Evolutionary conservation across 2,113 vertebrate species (phyloP), one percentile per base, ranked within the genome.

Genomic region (Ia io): DNA sequence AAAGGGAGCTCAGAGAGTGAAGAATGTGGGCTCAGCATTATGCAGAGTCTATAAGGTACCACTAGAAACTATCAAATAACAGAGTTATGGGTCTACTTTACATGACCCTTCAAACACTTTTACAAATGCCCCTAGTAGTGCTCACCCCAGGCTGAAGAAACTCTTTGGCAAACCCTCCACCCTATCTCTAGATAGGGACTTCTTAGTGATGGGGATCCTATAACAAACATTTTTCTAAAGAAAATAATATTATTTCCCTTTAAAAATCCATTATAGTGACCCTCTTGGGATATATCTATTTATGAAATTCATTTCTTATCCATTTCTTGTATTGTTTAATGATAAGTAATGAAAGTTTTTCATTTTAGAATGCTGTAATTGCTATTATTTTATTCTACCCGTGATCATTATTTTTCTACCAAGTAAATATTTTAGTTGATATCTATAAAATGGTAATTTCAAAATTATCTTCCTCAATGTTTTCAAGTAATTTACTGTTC

Each of bases 391-490:
- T 89, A 63, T 90, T 88, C 61, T 83, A 86, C 37, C 56, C 56
- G 84, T 25, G 80, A 89, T 67, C 85, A 25, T 70, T 90, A 91
- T 85, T 93, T 95, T 95, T 35, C 76, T 95, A 71, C 65, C 47
- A 96, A 90, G 80, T 87, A 90, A 90, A 73, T 95, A 84, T 51
- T 92, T 94, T 92, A 88, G 18, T 86, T 94, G 61, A 70, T 93
- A 86, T 49, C n/a, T 91, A 0, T 53, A 96, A 67, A 96, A 67
- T 88, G 42, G 88, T 78, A 90, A 93, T 79, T 95, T 95, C 20
- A 93, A 83, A 94, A 74, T 90, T 84, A 88, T 76, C 65, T 90
- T 80, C 37, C 70, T 14, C 86, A 96, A 67, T 37, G 6, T 63
- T 93, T 92, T 90, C 65, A 82, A 49, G 14, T 85, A 95, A 86